These are phyloP conservation scores for Penaeus monodon DNA, from an alignment of 2,888 invertebrate genomes.

Conservation along the genomic window DNA sequence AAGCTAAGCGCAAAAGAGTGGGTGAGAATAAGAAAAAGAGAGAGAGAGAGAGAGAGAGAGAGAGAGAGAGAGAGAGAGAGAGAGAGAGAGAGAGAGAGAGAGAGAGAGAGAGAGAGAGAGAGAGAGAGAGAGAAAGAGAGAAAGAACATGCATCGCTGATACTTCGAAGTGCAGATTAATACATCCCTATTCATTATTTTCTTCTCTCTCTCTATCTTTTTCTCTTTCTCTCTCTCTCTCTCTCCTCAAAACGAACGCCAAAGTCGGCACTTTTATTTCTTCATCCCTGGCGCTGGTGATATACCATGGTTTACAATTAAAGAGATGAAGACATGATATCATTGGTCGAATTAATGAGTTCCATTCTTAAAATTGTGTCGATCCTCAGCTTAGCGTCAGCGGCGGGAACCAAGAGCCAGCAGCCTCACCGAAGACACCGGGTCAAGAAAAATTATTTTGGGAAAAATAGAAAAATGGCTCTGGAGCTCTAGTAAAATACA, in stretches of 20 bases:
- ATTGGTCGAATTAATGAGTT: no score
- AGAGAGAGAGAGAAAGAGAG: slow-evolving; percentile 21
- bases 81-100: neutral
- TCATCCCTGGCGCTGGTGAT: no score
- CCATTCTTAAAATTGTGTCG: no score
- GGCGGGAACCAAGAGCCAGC: no score
- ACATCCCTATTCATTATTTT: neutral
- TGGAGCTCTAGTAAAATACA: no score
- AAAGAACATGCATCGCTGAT: neutral
- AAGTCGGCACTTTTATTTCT: neutral
- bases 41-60: slow-evolving; percentile 8
- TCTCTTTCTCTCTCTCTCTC: slow-evolving; percentile 11
- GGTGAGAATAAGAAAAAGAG: neutral
- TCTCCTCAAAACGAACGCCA: neutral
- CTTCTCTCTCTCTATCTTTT: neutral
- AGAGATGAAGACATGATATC: no score
- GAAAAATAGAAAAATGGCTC: no score
- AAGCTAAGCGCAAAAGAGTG: slow-evolving; percentile 7
- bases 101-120: slow-evolving; percentile 12
- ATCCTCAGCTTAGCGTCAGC: no score
- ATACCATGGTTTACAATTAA: no score
- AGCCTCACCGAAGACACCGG: no score
- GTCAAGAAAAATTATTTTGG: no score
- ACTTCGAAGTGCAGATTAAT: neutral
- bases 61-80: slow-evolving; percentile 22